Evolutionary conservation across 2,113 vertebrate genomes (phyloP).

Genomic region (Smithornis capensis): DNA sequence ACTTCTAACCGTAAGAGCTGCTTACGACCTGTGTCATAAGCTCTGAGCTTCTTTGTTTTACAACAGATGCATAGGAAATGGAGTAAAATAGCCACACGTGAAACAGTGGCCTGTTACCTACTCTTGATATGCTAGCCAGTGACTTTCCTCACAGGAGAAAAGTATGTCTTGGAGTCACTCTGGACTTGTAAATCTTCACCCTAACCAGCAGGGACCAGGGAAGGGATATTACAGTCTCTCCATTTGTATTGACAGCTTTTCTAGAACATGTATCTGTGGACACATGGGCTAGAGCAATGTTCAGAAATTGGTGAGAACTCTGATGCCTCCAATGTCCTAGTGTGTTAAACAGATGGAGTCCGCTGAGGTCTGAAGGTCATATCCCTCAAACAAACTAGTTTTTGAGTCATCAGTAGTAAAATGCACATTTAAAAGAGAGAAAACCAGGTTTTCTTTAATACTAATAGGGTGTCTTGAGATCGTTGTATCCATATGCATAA

Average conservation of each 20-base stretch:
- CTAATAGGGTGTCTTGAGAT: not conserved
- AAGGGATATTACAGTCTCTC: not conserved
- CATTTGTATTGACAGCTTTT: not conserved
- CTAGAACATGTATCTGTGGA: not conserved
- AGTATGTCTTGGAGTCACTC: not conserved
- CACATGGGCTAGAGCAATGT: not conserved
- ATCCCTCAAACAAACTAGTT: not conserved
- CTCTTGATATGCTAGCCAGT: not conserved
- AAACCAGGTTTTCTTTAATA: not conserved
- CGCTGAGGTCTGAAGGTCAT: not conserved
- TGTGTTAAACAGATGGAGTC: not conserved
- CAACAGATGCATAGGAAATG: not conserved
- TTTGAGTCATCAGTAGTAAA: not conserved
- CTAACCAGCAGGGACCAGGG: not conserved
- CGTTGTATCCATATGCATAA: not conserved
- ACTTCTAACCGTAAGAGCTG: not conserved
- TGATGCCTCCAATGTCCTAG: not conserved
- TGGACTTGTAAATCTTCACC: not conserved
- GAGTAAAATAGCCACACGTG: not conserved
- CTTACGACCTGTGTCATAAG: not conserved
- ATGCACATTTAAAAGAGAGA: not conserved
- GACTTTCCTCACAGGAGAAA: not conserved
- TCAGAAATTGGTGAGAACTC: not conserved
- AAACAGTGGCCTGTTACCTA: not conserved
- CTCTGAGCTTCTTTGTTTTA: not conserved